Conservation (phyloP, 2,113 vertebrate genomes). For the Capreolus pygargus region DNA sequence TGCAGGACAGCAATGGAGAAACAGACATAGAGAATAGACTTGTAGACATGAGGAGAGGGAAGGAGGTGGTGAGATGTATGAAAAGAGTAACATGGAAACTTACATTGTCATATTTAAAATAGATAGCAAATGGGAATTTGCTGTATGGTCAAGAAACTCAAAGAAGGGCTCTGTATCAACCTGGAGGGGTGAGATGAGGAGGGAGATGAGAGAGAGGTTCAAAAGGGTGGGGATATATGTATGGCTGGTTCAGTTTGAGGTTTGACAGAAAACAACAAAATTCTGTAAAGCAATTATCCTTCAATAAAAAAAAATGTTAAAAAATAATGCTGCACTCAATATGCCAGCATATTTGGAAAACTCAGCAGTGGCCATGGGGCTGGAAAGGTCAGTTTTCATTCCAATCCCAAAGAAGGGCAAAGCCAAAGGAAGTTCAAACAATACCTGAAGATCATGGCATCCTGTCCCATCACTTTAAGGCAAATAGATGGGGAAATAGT, state of each 20-base stretch:
- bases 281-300: not conserved
- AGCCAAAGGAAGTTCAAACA: not conserved
- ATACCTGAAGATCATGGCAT: not conserved
- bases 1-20: not conserved
- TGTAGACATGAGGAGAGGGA: not conserved
- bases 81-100: not conserved
- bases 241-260: not conserved
- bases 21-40: not conserved
- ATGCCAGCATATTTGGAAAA: not conserved
- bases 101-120: not conserved
- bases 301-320: not conserved
- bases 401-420: not conserved
- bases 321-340: not conserved
- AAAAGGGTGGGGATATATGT: not conserved
- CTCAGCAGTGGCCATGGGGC: accelerated
- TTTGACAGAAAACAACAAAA: not conserved
- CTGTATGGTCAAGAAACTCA: not conserved
- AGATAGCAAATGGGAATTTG: not conserved
- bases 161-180: not conserved
- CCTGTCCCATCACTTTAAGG: not conserved
- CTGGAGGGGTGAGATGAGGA: not conserved
- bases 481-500: not conserved
- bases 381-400: not conserved
- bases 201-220: not conserved
- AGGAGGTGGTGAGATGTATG: not conserved